Evolutionary conservation across 1,140 invertebrate genomes (phyloP).

Genomic region (Drosophila busckii): DNA sequence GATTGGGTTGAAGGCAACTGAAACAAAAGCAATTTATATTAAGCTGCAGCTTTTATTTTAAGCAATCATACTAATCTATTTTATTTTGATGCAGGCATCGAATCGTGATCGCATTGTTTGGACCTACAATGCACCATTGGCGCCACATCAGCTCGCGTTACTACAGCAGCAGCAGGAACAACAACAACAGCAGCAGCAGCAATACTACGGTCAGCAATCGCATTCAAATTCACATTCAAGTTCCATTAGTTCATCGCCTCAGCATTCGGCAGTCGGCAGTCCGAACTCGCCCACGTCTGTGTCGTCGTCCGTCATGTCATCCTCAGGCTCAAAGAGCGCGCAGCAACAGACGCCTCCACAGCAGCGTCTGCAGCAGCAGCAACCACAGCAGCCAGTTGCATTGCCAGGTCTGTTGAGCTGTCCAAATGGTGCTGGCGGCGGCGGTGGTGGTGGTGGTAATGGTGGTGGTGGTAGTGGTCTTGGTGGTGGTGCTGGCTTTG

Average conservation of each 20-base stretch:
- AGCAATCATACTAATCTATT: slow-evolving; percentile 34
- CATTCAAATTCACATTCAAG: slow-evolving; percentile 79
- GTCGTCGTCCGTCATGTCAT: slow-evolving; percentile 91
- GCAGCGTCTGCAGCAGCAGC: slow-evolving; percentile 36
- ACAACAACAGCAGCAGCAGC: slow-evolving; percentile 60
- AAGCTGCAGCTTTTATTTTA: slow-evolving; percentile 5
- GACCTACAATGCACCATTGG: slow-evolving; percentile 92
- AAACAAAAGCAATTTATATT: slow-evolving; percentile 7
- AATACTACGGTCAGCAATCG: slow-evolving; percentile 73
- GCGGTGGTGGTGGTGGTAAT: slow-evolving; percentile 19
- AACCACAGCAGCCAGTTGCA: slow-evolving; percentile 40
- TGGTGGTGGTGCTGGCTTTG: slow-evolving; percentile 42
- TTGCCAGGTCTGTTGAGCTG: slow-evolving; percentile 56
- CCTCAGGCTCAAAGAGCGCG: slow-evolving; percentile 81
- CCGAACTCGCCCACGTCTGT: slow-evolving; percentile 90
- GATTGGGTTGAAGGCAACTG: slow-evolving; percentile 31
- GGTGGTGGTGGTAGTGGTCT: slow-evolving; percentile 33
- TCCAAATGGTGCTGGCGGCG: slow-evolving; percentile 37
- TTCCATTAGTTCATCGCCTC: slow-evolving; percentile 79
- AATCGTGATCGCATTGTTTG: slow-evolving; percentile 87
- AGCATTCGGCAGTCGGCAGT: slow-evolving; percentile 80
- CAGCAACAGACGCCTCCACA: slow-evolving; percentile 28
- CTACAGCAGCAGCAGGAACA: slow-evolving; percentile 61
- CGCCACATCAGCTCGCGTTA: slow-evolving; percentile 78
- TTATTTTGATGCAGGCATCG: slow-evolving; percentile 52